A percentile compares a stretch with the other conserved stretches of the same genome.
Evolutionary conservation across 2,797 vertebrate genomes (phyloP).

Genomic region (Loris lydekkerianus): DNA sequence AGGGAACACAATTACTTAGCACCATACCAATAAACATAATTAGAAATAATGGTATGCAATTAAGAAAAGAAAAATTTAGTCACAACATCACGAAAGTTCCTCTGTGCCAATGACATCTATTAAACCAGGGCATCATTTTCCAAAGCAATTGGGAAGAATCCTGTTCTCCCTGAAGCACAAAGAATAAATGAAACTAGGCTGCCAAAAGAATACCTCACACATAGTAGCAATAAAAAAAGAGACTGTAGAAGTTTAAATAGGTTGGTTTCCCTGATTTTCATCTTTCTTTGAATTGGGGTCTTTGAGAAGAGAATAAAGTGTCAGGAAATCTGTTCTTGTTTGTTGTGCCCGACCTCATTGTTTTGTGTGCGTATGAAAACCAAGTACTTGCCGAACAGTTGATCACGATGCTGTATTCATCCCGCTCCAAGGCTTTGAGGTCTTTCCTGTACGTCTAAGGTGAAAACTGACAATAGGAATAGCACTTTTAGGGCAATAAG

Average conservation of each 20-base stretch:
- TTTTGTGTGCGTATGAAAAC: neutral
- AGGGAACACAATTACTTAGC: conserved; percentile 77
- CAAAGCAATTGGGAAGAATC: conserved; percentile 49
- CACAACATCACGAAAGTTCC: conserved; percentile 73
- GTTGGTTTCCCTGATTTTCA: neutral
- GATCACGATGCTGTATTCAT: neutral
- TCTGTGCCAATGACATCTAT: conserved; percentile 68
- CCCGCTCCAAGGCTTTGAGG: neutral
- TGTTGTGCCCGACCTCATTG: neutral
- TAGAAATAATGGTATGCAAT: conserved; percentile 83
- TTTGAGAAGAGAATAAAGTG: conserved; percentile 3
- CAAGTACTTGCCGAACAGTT: neutral
- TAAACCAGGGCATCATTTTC: conserved; percentile 51
- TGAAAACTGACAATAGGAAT: neutral
- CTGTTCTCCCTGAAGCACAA: conserved; percentile 34
- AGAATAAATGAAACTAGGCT: conserved; percentile 51
- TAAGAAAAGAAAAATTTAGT: conserved; percentile 81
- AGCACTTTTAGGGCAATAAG: conserved; percentile 35
- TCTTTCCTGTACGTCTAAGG: neutral
- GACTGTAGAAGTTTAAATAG: neutral
- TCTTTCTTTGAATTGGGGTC: neutral
- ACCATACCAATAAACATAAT: conserved; percentile 79
- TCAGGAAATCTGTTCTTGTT: neutral
- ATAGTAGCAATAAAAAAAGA: neutral
- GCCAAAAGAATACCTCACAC: conserved; percentile 55